These are phyloP conservation scores for Strix uralensis DNA, from an alignment of 2,113 vertebrate species.

Conservation along the genomic window DNA sequence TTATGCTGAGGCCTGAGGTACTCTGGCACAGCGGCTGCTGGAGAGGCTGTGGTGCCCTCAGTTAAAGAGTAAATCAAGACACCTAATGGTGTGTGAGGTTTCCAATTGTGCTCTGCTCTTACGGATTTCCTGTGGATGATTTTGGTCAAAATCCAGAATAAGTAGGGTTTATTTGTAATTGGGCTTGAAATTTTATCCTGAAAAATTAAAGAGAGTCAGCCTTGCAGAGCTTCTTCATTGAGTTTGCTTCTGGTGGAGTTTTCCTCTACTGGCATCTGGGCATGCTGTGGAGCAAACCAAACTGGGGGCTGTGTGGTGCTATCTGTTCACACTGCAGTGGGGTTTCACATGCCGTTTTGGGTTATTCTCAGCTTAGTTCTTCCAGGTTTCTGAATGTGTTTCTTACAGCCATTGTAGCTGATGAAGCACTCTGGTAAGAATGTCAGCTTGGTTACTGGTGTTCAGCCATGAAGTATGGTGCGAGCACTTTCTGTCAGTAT, in stretches of 20 bases:
- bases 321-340: fast-evolving
- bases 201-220: background rate
- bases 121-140: background rate
- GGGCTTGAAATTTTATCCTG: background rate
- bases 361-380: background rate
- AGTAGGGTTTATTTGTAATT: background rate
- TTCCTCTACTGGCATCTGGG: background rate
- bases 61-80: background rate
- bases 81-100: background rate
- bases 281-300: fast-evolving
- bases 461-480: background rate
- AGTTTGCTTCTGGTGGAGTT: background rate
- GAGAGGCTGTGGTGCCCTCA: background rate
- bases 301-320: fast-evolving
- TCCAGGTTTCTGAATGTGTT: background rate
- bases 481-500: background rate
- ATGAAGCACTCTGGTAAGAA: background rate
- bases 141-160: background rate
- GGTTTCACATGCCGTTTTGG: fast-evolving
- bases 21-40: fast-evolving
- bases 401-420: background rate
- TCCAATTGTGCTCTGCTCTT: background rate
- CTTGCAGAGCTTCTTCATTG: background rate
- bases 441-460: background rate
- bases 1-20: background rate